These are phyloP conservation scores for Hylia prasina DNA, from an alignment of 2,113 vertebrate species.

Conservation along the genomic window DNA sequence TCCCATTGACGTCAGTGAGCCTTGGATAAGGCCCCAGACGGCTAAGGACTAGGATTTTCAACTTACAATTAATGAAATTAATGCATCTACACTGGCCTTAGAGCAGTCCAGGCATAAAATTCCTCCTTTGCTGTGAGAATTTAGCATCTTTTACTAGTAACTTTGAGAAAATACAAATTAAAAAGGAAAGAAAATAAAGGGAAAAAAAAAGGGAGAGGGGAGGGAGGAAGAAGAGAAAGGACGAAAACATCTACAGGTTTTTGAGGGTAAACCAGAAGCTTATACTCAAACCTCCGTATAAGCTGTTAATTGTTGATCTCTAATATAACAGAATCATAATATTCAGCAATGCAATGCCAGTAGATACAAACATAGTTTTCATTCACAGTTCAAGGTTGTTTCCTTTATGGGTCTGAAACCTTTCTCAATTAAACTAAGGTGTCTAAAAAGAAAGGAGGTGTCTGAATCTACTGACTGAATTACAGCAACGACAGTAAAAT, in stretches of 20 bases:
- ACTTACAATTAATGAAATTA: conserved; percentile 13
- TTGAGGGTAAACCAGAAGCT: neutral
- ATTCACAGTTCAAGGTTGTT: neutral
- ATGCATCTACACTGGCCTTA: neutral
- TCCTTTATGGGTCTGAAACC: neutral
- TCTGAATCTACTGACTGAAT: neutral
- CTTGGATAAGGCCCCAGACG: conserved; percentile 19
- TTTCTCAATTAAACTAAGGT: neutral
- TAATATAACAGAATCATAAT: neutral
- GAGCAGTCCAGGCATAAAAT: neutral
- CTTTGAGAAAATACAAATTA: neutral
- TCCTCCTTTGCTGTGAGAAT: neutral
- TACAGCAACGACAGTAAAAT: neutral
- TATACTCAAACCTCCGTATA: neutral
- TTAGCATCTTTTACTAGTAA: neutral
- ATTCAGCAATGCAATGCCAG: neutral
- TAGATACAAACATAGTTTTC: neutral
- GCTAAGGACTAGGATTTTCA: conserved; percentile 5
- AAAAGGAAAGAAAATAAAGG: neutral
- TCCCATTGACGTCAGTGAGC: conserved; percentile 43
- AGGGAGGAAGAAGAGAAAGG: neutral
- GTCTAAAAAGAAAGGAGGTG: neutral
- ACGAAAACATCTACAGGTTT: neutral
- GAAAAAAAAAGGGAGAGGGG: accelerated
- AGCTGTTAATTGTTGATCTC: neutral